phyloP scores from a whole-genome alignment of 2,888 invertebrate genomes.

The Gymnoscelis rufifasciata region DNA sequence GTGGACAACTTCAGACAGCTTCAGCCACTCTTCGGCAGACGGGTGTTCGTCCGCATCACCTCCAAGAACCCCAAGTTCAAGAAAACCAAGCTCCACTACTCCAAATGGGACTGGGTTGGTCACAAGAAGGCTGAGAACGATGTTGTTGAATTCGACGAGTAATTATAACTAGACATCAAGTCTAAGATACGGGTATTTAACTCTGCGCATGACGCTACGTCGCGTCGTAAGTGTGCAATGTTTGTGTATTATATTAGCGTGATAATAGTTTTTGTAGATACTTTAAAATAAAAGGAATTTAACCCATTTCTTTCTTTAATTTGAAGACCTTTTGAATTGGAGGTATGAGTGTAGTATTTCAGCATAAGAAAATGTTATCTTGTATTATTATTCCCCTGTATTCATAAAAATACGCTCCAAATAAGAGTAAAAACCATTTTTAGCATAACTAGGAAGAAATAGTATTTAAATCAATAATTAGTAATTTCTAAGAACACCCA shows the following conservation, averaged over 20 bases:
- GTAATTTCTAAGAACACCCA: no score
- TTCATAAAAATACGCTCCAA: no score
- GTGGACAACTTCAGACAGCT: conserved; percentile 85
- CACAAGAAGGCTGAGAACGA: conserved; percentile 74
- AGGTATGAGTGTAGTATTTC: no score
- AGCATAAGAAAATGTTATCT: no score
- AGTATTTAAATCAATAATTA: no score
- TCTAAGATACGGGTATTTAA: conserved; percentile 9
- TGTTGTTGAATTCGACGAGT: conserved; percentile 68
- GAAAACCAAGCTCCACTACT: conserved; percentile 78
- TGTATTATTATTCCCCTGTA: no score
- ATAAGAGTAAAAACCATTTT: no score
- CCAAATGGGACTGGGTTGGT: conserved; percentile 82
- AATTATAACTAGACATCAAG: conserved; percentile 22
- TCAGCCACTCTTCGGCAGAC: conserved; percentile 83
- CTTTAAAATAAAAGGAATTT: conserved; percentile 21
- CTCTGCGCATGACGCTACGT: not conserved
- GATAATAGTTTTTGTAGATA: conserved; percentile 34
- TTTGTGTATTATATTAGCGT: conserved; percentile 35
- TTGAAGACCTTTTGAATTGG: no score
- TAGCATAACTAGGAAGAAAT: no score
- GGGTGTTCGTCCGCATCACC: conserved; percentile 82
- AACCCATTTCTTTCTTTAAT: not conserved
- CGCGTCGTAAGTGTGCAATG: not conserved
- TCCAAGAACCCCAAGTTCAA: conserved; percentile 78